A percentile compares a stretch with the other conserved stretches of the same genome.
Evolutionary conservation across 35 echinoderm and acorn worm species (phyloP).

Genomic region (Lytechinus pictus): DNA sequence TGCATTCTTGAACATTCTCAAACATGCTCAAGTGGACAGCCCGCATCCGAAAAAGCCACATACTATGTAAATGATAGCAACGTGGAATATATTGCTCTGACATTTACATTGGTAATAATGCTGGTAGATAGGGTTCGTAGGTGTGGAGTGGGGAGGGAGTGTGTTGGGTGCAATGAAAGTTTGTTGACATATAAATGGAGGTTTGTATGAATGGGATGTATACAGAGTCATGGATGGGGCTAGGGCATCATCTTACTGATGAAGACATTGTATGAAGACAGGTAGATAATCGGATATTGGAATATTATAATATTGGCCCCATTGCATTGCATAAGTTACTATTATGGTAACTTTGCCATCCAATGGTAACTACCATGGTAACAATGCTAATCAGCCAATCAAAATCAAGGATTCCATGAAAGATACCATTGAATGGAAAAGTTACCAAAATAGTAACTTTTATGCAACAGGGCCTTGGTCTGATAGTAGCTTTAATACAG

Average conservation of each 20-base stretch:
- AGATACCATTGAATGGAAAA: too few relatives aligned
- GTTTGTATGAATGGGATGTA: background rate
- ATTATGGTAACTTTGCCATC: too few relatives aligned
- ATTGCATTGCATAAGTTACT: too few relatives aligned
- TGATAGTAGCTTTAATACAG: too few relatives aligned
- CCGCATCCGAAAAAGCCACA: background rate
- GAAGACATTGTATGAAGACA: too few relatives aligned
- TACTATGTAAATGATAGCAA: background rate
- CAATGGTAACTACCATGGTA: too few relatives aligned
- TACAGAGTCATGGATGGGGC: background rate
- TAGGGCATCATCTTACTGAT: background rate
- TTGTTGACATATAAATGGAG: background rate
- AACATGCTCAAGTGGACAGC: background rate
- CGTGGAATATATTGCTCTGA: background rate
- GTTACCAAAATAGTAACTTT: too few relatives aligned
- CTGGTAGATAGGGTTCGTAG: background rate
- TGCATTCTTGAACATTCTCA: background rate
- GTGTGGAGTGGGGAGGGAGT: background rate
- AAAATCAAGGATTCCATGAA: too few relatives aligned
- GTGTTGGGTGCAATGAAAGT: background rate
- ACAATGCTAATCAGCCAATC: too few relatives aligned
- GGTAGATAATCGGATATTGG: too few relatives aligned
- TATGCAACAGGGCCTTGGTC: too few relatives aligned
- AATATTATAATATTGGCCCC: too few relatives aligned
- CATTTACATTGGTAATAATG: constrained; percentile 13